phyloP scores from a whole-genome alignment of 2,113 vertebrate genomes.

The Epinephelus fuscoguttatus region DNA sequence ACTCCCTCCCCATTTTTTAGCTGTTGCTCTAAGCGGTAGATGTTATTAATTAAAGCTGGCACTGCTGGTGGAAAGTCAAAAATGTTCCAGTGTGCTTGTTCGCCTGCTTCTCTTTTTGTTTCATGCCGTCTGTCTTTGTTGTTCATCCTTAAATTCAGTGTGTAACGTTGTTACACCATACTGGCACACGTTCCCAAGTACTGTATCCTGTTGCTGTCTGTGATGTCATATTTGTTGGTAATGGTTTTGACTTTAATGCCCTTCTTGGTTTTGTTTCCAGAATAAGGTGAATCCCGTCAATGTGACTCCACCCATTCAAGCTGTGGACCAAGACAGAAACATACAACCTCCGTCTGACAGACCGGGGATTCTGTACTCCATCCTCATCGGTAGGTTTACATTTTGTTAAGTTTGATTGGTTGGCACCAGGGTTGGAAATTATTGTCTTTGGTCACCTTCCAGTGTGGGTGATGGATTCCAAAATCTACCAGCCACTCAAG shows the following conservation, averaged over 20 bases:
- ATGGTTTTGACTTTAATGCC: neutral
- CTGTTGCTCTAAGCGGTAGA: slow-evolving; percentile 5
- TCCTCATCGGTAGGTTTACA: slow-evolving; percentile 92
- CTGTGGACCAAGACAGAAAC: slow-evolving; percentile 95
- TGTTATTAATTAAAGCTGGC: slow-evolving; percentile 1
- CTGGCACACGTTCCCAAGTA: neutral
- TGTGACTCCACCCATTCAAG: slow-evolving; percentile 93
- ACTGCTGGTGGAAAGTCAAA: neutral
- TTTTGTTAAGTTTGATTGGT: neutral
- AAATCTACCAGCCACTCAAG: too few species aligned
- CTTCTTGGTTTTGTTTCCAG: slow-evolving; percentile 76
- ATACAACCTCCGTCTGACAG: slow-evolving; percentile 94
- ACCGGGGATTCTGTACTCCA: slow-evolving; percentile 95
- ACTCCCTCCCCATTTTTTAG: neutral
- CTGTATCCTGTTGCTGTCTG: neutral
- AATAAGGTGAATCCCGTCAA: slow-evolving; percentile 92
- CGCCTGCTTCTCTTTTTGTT: neutral
- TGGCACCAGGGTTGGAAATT: neutral
- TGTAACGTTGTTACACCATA: neutral
- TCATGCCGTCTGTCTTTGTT: neutral
- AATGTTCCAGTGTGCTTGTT: neutral
- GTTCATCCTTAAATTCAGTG: neutral
- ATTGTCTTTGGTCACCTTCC: too few species aligned
- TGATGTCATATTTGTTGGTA: slow-evolving; percentile 37
- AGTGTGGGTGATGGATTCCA: too few species aligned